phyloP scores from a whole-genome alignment of 2,113 vertebrate genomes.

The Eonycteris spelaea region DNA sequence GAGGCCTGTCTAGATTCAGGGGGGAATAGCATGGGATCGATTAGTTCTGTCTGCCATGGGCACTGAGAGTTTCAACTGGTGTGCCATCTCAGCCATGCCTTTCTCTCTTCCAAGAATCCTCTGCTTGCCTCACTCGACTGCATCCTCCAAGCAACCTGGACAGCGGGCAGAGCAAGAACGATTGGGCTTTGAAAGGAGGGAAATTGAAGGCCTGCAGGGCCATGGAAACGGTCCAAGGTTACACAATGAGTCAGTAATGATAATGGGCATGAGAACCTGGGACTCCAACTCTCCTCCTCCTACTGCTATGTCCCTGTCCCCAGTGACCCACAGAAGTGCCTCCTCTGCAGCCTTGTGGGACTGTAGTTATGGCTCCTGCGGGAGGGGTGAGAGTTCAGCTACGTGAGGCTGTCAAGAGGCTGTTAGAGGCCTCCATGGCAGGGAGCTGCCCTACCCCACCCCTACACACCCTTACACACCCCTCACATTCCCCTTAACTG shows the following conservation, averaged over 20 bases:
- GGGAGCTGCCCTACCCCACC: neutral
- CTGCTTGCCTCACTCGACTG: neutral
- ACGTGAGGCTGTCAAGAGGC: neutral
- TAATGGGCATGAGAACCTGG: no score
- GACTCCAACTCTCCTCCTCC: neutral
- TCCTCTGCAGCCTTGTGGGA: neutral
- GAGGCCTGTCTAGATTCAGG: neutral
- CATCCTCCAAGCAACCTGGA: neutral
- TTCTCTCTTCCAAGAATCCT: neutral
- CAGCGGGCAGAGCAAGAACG: neutral
- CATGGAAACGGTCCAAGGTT: neutral
- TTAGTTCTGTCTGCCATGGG: neutral
- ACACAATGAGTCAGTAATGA: neutral
- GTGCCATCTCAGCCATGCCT: neutral
- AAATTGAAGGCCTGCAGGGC: neutral
- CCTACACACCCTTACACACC: conserved; percentile 12
- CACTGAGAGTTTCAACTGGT: neutral
- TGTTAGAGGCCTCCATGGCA: neutral
- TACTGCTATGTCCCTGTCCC: neutral
- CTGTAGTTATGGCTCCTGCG: neutral
- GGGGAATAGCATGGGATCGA: neutral
- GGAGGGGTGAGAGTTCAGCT: conserved; percentile 27
- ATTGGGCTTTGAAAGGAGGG: neutral
- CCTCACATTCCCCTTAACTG: neutral
- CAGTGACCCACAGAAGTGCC: neutral